These are phyloP conservation scores for Meta bourneti DNA, from an alignment of 2,888 invertebrate genomes.

Conservation along the genomic window DNA sequence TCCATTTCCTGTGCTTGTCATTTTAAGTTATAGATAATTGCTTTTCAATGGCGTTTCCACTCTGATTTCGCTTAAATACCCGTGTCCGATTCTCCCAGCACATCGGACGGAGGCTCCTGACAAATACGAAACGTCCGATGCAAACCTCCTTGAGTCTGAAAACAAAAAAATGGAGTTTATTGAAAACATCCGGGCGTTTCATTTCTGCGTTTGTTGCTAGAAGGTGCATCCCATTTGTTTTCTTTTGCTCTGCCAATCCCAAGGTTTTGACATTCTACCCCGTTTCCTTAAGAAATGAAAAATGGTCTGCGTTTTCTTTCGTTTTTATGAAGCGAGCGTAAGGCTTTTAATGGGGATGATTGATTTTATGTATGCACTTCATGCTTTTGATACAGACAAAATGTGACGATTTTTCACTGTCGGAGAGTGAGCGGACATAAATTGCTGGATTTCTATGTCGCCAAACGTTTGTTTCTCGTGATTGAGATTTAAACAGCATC, in stretches of 20 bases:
- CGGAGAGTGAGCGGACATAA: background rate
- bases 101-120: background rate
- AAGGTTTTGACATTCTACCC: conserved; percentile 7
- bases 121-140: conserved; percentile 8
- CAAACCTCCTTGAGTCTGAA: background rate
- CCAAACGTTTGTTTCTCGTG: background rate
- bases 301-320: background rate
- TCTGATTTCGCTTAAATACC: background rate
- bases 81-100: background rate
- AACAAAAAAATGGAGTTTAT: conserved; percentile 27
- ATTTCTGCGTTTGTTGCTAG: conserved; percentile 41
- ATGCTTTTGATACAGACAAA: background rate
- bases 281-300: background rate
- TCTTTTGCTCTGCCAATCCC: conserved; percentile 24
- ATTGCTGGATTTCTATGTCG: background rate
- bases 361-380: background rate
- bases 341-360: conserved; percentile 7
- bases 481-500: background rate
- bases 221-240: conserved; percentile 29
- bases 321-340: conserved; percentile 10
- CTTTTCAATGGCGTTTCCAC: conserved; percentile 8
- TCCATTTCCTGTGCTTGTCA: background rate
- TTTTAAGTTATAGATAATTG: background rate
- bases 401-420: background rate
- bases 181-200: conserved; percentile 17